Evolutionary conservation across 2,888 invertebrate species (phyloP), one percentile per base, ranked within the genome.

Genomic region (Barypeithes pellucidus): DNA sequence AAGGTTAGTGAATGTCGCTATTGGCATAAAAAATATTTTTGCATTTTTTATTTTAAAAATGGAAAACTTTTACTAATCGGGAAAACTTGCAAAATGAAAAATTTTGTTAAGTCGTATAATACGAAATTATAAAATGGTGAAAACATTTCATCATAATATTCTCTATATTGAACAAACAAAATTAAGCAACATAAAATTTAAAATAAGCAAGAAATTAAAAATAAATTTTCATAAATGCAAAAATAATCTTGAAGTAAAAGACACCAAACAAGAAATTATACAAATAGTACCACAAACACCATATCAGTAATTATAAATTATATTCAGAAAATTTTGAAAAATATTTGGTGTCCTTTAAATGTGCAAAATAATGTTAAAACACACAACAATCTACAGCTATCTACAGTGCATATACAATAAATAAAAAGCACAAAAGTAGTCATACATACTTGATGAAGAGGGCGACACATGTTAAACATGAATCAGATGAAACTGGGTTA

Each of bases 371-470:
- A n/a, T 33, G 41, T 36, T 66, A 52, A 54, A 20, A 66, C 14
- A 54, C 29, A 62, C 22, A 54, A 66, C 22, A n/a, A n/a, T 62
- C 12, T 62, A 62, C 33, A 62, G n/a, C n/a, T 43, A 14, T 29
- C 47, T 20, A 5, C 43, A 43, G 63, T 63, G 63, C 63, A 47
- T 18, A 18, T 8, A 50, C 33, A 50, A 33, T 47, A 33, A 47
- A 16, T 24, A 24, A 24, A 36, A 50, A 61, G 60, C 69, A 62
- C 70, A 59, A 45, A 43, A 71, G 54, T 68, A 68, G 45, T 65
- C 72, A 80, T 84, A 84, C 84, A 81, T 84, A 84, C 84, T 82
- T 83, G 82, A 82, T 83, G 84, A 83, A 82, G 83, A 84, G 84
- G 83, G 84, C 83, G 65, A 60, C 45, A 67, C 61, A 59, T 41